Conservation (phyloP, 2,113 vertebrate species). For the Hydropotes inermis region DNA sequence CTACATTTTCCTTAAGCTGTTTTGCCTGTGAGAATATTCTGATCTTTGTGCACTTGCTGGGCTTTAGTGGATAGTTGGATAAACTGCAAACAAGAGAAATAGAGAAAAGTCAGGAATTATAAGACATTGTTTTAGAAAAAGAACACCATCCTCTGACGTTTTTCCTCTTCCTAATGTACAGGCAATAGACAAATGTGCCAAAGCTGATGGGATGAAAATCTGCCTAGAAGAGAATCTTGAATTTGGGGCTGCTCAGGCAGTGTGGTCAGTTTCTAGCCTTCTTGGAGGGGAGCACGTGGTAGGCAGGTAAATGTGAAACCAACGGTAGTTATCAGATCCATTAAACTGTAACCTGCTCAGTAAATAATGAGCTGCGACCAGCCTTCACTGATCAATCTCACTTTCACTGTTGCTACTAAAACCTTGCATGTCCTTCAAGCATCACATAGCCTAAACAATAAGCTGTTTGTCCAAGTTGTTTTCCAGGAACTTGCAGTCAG, state of each 20-base stretch:
- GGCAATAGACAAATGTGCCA: neutral
- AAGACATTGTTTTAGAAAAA: neutral
- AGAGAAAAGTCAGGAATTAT: neutral
- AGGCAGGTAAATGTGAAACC: neutral
- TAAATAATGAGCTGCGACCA: neutral
- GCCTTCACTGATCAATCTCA: neutral
- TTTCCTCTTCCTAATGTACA: neutral
- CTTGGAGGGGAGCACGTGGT: neutral
- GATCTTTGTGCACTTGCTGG: neutral
- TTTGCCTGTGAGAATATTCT: neutral
- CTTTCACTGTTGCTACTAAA: neutral
- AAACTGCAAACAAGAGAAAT: neutral
- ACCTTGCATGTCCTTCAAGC: neutral
- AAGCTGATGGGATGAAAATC: neutral
- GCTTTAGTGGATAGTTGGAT: neutral
- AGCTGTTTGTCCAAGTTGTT: neutral
- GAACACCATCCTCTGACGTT: neutral
- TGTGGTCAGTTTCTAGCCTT: neutral
- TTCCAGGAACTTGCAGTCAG: neutral
- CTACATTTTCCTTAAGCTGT: neutral
- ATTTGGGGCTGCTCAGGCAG: neutral
- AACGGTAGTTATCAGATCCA: neutral
- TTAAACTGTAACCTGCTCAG: neutral
- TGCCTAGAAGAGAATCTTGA: neutral
- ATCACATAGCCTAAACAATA: neutral